phyloP scores from a whole-genome alignment of 2,888 invertebrate genomes.

The Podabrus alpinus region DNA sequence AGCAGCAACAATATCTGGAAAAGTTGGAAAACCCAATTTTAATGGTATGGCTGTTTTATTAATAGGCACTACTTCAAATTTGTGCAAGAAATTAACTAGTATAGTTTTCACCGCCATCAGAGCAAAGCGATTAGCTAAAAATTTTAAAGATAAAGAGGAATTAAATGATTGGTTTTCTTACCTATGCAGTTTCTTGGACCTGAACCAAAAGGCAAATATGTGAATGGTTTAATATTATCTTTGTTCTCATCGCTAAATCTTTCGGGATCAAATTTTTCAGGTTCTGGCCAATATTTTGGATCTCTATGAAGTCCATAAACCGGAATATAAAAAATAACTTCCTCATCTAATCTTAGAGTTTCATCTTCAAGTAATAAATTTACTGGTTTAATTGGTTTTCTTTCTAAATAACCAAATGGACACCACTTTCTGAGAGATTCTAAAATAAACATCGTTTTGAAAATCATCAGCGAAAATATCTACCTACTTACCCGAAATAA shows the following conservation, averaged over 20 bases:
- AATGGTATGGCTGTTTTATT: conserved; percentile 41
- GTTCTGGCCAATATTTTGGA: conserved; percentile 42
- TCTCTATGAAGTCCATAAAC: conserved; percentile 41
- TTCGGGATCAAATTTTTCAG: conserved; percentile 47
- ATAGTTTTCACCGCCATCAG: conserved; percentile 32
- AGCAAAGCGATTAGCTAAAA: conserved; percentile 37
- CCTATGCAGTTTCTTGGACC: conserved; percentile 63
- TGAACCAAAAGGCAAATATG: conserved; percentile 50
- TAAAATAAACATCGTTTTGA: neutral
- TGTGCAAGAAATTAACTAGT: conserved; percentile 37
- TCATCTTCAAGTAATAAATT: conserved; percentile 30
- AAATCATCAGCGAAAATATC: neutral
- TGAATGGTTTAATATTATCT: conserved; percentile 53
- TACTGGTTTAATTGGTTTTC: conserved; percentile 32
- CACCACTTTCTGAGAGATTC: conserved; percentile 42
- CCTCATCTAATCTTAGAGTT: neutral
- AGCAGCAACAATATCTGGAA: conserved; percentile 35
- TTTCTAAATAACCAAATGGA: conserved; percentile 16
- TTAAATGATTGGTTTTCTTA: neutral
- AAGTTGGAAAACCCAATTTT: conserved; percentile 27
- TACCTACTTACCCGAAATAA: neutral
- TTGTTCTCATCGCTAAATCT: conserved; percentile 60
- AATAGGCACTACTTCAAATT: conserved; percentile 40
- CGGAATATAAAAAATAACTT: conserved; percentile 35
- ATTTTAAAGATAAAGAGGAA: neutral